A percentile compares a stretch with the other conserved stretches of the same genome.
Conservation (phyloP, 2,888 invertebrate species). For the Ormyrus thymus region DNA sequence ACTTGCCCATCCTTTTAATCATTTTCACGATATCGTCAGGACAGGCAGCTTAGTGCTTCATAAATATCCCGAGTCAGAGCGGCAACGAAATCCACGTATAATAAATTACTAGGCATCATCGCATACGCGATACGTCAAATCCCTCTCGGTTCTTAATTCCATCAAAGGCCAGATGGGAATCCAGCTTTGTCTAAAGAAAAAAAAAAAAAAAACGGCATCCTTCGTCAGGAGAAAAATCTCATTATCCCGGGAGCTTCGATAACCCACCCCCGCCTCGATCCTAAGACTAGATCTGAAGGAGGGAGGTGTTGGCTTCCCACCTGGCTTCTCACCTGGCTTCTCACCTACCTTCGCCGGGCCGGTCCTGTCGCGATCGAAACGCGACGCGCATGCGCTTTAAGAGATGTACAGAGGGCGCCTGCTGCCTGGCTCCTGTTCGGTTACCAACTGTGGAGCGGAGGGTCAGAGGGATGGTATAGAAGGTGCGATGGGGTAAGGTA, state of each 20-base stretch:
- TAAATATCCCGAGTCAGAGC: too few relatives aligned
- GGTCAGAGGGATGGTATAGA: too few relatives aligned
- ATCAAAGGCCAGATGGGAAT: background rate
- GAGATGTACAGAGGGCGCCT: constrained; percentile 34
- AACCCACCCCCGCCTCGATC: constrained; percentile 8
- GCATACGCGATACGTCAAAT: too few relatives aligned
- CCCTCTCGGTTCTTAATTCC: too few relatives aligned
- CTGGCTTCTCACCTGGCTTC: constrained; percentile 2
- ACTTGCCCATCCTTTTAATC: too few relatives aligned
- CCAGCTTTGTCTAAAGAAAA: background rate
- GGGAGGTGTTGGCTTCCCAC: constrained; percentile 27
- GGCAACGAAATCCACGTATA: too few relatives aligned
- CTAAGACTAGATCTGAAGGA: background rate
- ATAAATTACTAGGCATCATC: too few relatives aligned
- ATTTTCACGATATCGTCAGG: too few relatives aligned
- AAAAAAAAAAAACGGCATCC: background rate
- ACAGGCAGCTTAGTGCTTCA: too few relatives aligned
- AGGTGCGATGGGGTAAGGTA: too few relatives aligned
- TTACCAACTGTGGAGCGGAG: too few relatives aligned
- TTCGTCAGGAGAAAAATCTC: background rate
- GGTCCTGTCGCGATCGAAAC: constrained; percentile 65
- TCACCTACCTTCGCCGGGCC: background rate
- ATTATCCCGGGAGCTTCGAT: background rate
- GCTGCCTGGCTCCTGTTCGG: background rate
- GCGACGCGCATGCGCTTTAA: constrained; percentile 70